These are phyloP conservation scores for Chaitophorus viminalis DNA, from an alignment of 2,888 invertebrate genomes.

Conservation along the genomic window DNA sequence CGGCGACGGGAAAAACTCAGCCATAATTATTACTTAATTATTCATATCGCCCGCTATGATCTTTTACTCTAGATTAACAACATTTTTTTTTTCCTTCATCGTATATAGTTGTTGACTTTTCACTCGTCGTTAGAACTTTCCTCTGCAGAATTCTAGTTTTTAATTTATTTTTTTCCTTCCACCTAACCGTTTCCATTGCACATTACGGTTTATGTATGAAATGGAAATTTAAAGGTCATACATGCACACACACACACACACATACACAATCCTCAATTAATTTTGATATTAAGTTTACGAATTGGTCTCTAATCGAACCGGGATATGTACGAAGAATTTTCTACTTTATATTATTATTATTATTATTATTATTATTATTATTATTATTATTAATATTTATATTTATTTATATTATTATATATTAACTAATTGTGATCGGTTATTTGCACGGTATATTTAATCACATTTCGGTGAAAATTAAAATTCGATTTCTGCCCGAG, in stretches of 20 bases:
- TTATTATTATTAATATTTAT: too few species aligned
- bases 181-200: not conserved
- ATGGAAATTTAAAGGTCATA: not conserved
- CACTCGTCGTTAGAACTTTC: slow-evolving; percentile 40
- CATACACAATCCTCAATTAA: not conserved
- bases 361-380: too few species aligned
- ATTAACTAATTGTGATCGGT: too few species aligned
- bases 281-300: not conserved
- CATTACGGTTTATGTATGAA: not conserved
- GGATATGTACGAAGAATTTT: not conserved
- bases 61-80: slow-evolving; percentile 57
- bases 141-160: not conserved
- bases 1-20: slow-evolving; percentile 17
- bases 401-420: too few species aligned
- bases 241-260: not conserved
- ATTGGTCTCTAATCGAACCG: not conserved
- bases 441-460: not conserved
- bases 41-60: slow-evolving; percentile 58
- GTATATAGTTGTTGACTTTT: slow-evolving; percentile 11
- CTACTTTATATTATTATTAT: too few species aligned
- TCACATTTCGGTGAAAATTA: not conserved
- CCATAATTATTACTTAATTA: slow-evolving; percentile 59
- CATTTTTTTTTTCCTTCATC: not conserved
- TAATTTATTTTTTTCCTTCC: not conserved
- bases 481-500: not conserved